Evolutionary conservation across 2,888 invertebrate species (phyloP).

Genomic region (Lordiphosa andalusiaca): DNA sequence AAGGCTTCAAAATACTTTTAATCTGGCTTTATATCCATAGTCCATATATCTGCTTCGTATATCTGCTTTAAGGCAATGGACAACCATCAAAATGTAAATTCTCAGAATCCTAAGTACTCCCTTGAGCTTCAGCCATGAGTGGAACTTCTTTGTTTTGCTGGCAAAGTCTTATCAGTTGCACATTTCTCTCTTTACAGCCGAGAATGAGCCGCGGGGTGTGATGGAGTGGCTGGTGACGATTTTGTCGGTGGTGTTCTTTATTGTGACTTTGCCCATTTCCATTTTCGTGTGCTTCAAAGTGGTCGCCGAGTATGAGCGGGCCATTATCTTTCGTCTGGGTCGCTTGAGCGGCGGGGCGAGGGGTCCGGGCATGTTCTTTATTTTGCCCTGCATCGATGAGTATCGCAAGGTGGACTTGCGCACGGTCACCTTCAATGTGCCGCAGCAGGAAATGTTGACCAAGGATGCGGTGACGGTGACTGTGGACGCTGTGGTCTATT

Average conservation of each 20-base stretch:
- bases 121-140: background rate
- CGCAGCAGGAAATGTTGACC: constrained; percentile 97
- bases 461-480: constrained; percentile 96
- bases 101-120: too few species aligned
- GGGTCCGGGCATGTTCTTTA: constrained; percentile 95
- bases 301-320: constrained; percentile 92
- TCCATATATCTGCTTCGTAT: too few species aligned
- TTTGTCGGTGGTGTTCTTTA: constrained; percentile 86
- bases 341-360: constrained; percentile 81
- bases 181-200: constrained; percentile 63
- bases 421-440: constrained; percentile 97
- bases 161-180: constrained; percentile 1
- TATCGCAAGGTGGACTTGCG: constrained; percentile 95
- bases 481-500: constrained; percentile 94
- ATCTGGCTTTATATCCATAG: too few species aligned
- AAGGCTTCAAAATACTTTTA: too few species aligned
- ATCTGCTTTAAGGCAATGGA: too few species aligned
- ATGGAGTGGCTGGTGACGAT: constrained; percentile 88
- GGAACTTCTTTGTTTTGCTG: background rate
- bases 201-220: constrained; percentile 85
- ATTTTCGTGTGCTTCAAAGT: constrained; percentile 93
- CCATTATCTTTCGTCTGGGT: constrained; percentile 93
- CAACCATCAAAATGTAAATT: too few species aligned
- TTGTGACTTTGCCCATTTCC: constrained; percentile 90
- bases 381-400: constrained; percentile 95